These are phyloP conservation scores for Aspiorhynchus laticeps DNA, from an alignment of 2,113 vertebrate species.

Conservation along the genomic window DNA sequence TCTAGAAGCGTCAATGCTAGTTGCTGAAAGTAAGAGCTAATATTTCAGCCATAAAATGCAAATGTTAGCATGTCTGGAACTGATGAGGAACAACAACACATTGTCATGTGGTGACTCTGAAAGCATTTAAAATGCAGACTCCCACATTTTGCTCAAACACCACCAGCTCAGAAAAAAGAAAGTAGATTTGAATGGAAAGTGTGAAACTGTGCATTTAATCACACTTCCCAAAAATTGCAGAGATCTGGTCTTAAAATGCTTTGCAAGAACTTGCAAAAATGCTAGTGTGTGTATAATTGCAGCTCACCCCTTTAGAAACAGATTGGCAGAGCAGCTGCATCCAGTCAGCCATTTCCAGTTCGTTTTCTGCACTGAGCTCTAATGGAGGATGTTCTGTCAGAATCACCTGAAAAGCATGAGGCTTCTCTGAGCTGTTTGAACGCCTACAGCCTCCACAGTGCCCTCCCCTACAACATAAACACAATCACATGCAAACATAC, in stretches of 20 bases:
- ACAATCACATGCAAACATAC: not conserved
- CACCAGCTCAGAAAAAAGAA: not conserved
- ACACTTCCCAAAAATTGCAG: not conserved
- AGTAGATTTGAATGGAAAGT: not conserved
- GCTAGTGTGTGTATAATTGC: not conserved
- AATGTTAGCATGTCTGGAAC: not conserved
- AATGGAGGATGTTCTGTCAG: slow-evolving; percentile 88
- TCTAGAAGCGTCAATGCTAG: not conserved
- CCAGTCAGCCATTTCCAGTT: slow-evolving; percentile 97
- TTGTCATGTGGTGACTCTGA: not conserved
- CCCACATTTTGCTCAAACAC: not conserved
- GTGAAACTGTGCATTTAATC: not conserved
- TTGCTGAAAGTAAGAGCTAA: not conserved
- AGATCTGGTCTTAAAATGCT: not conserved
- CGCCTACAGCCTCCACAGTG: slow-evolving; percentile 94
- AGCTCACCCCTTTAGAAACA: slow-evolving; percentile 93
- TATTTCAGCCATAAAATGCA: not conserved
- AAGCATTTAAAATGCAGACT: not conserved
- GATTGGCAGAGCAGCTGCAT: slow-evolving; percentile 96
- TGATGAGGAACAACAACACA: not conserved
- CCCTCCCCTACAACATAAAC: slow-evolving; percentile 80
- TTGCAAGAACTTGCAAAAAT: not conserved
- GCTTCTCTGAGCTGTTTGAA: slow-evolving; percentile 87
- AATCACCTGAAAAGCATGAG: slow-evolving; percentile 95
- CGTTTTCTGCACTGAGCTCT: slow-evolving; percentile 87